Conservation (phyloP, 92 coral and sea anemone species). For the Plumapathes pennacea region DNA sequence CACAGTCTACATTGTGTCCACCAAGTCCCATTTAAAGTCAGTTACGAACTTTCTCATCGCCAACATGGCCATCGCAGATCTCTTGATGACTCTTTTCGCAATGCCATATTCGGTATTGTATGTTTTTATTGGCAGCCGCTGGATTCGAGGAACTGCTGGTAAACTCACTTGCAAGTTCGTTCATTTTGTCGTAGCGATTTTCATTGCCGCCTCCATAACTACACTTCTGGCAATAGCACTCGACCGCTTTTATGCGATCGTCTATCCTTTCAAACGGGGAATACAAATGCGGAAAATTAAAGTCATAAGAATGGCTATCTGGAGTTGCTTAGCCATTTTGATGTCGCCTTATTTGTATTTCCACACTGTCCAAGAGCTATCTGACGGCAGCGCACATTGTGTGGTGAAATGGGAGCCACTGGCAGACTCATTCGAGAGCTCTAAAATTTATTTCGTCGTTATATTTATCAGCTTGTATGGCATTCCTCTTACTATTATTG, state of each 20-base stretch:
- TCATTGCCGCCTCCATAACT: slow-evolving; percentile 66
- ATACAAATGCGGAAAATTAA: slow-evolving; percentile 52
- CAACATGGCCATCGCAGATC: slow-evolving; percentile 77
- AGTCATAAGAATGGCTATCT: slow-evolving; percentile 38
- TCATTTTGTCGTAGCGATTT: slow-evolving; percentile 45
- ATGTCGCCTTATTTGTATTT: slow-evolving; percentile 54
- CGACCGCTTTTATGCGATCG: slow-evolving; percentile 75
- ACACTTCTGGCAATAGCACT: slow-evolving; percentile 58
- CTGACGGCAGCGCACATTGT: slow-evolving; percentile 37
- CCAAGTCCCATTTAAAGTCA: slow-evolving; percentile 61
- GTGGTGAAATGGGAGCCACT: slow-evolving; percentile 36
- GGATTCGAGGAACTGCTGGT: slow-evolving; percentile 69
- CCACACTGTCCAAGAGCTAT: neutral
- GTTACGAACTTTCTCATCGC: slow-evolving; percentile 71
- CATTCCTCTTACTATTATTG: slow-evolving; percentile 50
- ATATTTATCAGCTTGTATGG: slow-evolving; percentile 41
- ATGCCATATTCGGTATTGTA: slow-evolving; percentile 66
- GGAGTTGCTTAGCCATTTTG: slow-evolving; percentile 38
- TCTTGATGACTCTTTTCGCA: slow-evolving; percentile 62
- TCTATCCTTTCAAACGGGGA: slow-evolving; percentile 69
- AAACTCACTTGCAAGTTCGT: slow-evolving; percentile 54
- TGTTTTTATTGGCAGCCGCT: slow-evolving; percentile 26
- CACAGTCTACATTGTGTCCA: slow-evolving; percentile 52
- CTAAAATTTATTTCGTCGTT: slow-evolving; percentile 42
- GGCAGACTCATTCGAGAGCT: slow-evolving; percentile 11